phyloP scores from a whole-genome alignment of 2,797 vertebrate genomes.

The Pangasius sanitwongsei region DNA sequence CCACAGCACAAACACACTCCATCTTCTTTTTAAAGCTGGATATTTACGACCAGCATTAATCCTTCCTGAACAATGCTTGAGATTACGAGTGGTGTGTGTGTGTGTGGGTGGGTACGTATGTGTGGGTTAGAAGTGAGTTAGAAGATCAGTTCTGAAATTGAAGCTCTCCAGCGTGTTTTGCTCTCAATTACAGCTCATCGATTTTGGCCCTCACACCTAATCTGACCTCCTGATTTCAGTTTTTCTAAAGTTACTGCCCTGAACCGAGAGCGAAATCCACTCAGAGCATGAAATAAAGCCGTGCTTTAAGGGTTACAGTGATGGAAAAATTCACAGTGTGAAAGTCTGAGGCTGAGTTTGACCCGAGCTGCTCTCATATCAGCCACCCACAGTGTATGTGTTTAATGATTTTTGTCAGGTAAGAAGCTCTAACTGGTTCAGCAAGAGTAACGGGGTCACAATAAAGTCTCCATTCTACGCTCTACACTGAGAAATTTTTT shows the following conservation, averaged over 20 bases:
- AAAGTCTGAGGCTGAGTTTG: not conserved
- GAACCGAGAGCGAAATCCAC: conserved; percentile 45
- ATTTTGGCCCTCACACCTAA: conserved; percentile 53
- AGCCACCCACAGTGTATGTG: not conserved
- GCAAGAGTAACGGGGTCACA: not conserved
- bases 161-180: conserved; percentile 51
- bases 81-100: not conserved
- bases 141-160: conserved; percentile 51
- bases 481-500: not conserved
- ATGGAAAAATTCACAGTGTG: conserved; percentile 15
- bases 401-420: conserved; percentile 10
- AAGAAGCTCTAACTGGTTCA: not conserved
- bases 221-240: conserved; percentile 16
- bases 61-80: conserved; percentile 7
- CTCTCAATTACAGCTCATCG: conserved; percentile 56
- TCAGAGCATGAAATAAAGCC: conserved; percentile 30
- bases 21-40: conserved; percentile 30
- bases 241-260: conserved; percentile 15
- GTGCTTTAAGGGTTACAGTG: conserved; percentile 9
- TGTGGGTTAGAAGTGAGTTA: conserved; percentile 30
- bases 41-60: conserved; percentile 8
- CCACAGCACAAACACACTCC: not conserved
- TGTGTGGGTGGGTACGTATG: not conserved
- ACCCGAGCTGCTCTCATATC: conserved; percentile 19
- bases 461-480: not conserved